A percentile compares a stretch with the other conserved stretches of the same genome.
These are phyloP conservation scores for Takifugu bimaculatus DNA, from an alignment of 2,113 vertebrate genomes.

Conservation along the genomic window DNA sequence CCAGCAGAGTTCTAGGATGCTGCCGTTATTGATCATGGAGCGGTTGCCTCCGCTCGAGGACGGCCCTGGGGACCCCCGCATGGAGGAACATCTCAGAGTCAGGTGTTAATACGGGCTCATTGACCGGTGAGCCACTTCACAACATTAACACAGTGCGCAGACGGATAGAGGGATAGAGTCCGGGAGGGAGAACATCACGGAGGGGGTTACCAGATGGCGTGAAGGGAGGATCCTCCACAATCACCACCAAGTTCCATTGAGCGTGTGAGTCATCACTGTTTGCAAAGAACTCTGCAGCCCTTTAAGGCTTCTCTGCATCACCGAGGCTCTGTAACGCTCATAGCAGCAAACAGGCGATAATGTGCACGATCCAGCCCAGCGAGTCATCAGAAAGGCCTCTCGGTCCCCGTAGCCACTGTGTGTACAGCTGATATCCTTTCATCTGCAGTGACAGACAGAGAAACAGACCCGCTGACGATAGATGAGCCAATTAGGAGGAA, in stretches of 20 bases:
- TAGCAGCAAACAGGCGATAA: conserved; percentile 4
- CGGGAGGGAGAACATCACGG: conserved; percentile 28
- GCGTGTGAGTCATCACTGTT: conserved; percentile 22
- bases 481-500: conserved; percentile 66
- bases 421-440: conserved; percentile 50
- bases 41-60: conserved; percentile 50
- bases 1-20: conserved; percentile 51
- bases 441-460: conserved; percentile 57
- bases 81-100: conserved; percentile 61
- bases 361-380: conserved; percentile 19
- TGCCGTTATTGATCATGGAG: conserved; percentile 70
- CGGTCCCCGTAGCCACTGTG: conserved; percentile 1
- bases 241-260: background rate
- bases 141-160: conserved; percentile 67
- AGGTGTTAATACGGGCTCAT: conserved; percentile 77
- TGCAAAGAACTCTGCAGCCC: conserved; percentile 10
- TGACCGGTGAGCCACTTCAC: conserved; percentile 69
- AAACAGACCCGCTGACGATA: conserved; percentile 51
- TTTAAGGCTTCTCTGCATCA: background rate
- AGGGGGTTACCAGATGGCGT: background rate
- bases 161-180: conserved; percentile 37
- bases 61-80: conserved; percentile 56
- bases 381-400: conserved; percentile 31
- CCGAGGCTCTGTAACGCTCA: conserved; percentile 13
- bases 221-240: conserved; percentile 7